phyloP scores from a whole-genome alignment of 1,140 invertebrate genomes.

The Zaprionus gabonicus region DNA sequence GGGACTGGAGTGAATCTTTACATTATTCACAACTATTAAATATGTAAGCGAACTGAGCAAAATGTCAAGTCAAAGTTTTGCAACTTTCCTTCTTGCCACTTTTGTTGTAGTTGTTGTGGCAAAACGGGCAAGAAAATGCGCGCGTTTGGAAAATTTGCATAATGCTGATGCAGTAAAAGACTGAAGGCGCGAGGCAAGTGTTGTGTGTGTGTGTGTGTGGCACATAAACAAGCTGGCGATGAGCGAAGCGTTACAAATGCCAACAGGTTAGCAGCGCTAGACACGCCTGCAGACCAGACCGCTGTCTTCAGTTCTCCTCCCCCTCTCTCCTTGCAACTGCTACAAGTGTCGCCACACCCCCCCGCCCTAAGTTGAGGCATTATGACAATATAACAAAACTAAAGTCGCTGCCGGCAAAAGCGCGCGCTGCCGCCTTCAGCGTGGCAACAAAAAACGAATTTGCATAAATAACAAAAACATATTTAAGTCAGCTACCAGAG shows the following conservation, averaged over 20 bases:
- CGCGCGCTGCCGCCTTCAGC: constrained; percentile 11
- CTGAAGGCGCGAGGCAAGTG: background rate
- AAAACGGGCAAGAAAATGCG: constrained; percentile 75
- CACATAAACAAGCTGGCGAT: constrained; percentile 69
- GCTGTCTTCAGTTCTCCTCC: background rate
- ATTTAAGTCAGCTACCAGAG: constrained; percentile 67
- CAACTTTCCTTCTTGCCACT: constrained; percentile 22
- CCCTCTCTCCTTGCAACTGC: background rate
- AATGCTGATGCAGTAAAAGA: constrained; percentile 57
- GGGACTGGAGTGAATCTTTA: constrained; percentile 50
- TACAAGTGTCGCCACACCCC: constrained; percentile 34
- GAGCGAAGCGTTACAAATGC: constrained; percentile 61
- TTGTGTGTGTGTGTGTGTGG: constrained; percentile 22
- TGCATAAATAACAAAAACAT: constrained; percentile 83
- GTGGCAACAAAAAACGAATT: constrained; percentile 75
- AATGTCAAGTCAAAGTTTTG: constrained; percentile 70
- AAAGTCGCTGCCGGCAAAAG: constrained; percentile 51
- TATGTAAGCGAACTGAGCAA: constrained; percentile 53
- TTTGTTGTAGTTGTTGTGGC: constrained; percentile 52
- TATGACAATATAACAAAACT: constrained; percentile 78
- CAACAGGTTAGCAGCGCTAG: constrained; percentile 68
- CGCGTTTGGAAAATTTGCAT: constrained; percentile 71
- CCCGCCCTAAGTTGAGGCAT: constrained; percentile 26
- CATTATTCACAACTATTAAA: constrained; percentile 80
- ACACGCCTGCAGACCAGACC: background rate